Evolutionary conservation across 2,797 vertebrate genomes (phyloP).

Genomic region (Craterocephalus amniculus): DNA sequence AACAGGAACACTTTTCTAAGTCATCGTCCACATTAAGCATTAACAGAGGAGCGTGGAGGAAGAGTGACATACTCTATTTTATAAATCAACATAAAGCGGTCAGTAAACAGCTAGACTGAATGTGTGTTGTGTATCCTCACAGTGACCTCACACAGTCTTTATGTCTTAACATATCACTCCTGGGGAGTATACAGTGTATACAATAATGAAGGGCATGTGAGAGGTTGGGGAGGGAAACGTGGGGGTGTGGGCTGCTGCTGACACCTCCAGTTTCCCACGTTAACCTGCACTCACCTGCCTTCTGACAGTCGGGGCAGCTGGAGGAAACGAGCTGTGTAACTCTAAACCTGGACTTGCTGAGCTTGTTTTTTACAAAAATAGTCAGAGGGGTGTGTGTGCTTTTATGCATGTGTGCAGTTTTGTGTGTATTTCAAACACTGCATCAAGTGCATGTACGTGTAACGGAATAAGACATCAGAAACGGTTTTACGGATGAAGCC

Average conservation of each 20-base stretch:
- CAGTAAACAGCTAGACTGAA: not conserved
- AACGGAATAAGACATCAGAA: not conserved
- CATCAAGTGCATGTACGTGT: not conserved
- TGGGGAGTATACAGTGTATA: slow-evolving; percentile 30
- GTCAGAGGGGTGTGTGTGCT: slow-evolving; percentile 31
- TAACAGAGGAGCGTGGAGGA: slow-evolving; percentile 4
- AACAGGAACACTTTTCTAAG: slow-evolving; percentile 25
- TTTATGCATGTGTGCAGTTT: slow-evolving; percentile 10
- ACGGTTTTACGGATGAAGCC: not conserved
- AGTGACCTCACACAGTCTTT: slow-evolving; percentile 12
- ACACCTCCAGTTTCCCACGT: slow-evolving; percentile 66
- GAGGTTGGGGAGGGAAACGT: slow-evolving; percentile 11
- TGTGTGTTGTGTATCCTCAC: slow-evolving; percentile 3
- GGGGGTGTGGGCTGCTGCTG: slow-evolving; percentile 52
- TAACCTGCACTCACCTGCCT: slow-evolving; percentile 75
- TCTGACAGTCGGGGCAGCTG: slow-evolving; percentile 56
- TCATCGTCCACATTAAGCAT: slow-evolving; percentile 23
- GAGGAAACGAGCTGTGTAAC: slow-evolving; percentile 70
- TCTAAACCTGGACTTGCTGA: slow-evolving; percentile 75
- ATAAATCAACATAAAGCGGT: not conserved
- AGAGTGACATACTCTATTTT: not conserved
- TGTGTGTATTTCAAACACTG: not conserved
- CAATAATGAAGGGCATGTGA: slow-evolving; percentile 55
- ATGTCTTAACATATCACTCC: slow-evolving; percentile 5
- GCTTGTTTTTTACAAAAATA: slow-evolving; percentile 66